These are phyloP conservation scores for Pyrrhosoma nymphula DNA, from an alignment of 2,888 invertebrate genomes.

Conservation along the genomic window DNA sequence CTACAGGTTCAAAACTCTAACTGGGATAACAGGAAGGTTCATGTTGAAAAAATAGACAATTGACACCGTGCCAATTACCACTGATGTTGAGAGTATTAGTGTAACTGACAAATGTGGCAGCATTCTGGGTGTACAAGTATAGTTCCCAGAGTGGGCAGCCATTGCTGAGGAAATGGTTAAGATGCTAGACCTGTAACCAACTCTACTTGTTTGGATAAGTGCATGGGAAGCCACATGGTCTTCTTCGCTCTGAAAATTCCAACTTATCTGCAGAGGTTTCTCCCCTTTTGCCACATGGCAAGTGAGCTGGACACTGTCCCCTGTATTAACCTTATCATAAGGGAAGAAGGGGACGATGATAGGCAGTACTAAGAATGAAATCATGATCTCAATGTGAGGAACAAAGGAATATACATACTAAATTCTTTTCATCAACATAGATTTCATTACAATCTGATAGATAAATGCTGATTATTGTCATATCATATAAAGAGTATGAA, in stretches of 20 bases:
- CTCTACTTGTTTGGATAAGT: conserved; percentile 75
- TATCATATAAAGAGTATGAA: background rate
- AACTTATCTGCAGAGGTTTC: conserved; percentile 77
- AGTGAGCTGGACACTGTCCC: conserved; percentile 73
- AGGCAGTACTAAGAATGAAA: conserved; percentile 72
- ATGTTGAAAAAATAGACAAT: background rate
- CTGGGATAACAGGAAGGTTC: background rate
- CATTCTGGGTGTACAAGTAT: conserved; percentile 87
- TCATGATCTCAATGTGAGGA: background rate
- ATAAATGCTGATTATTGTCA: background rate
- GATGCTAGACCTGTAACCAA: conserved; percentile 74
- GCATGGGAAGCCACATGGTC: conserved; percentile 73
- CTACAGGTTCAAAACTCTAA: background rate
- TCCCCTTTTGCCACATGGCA: conserved; percentile 75
- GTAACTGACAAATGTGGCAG: conserved; percentile 85
- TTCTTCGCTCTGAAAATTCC: conserved; percentile 83
- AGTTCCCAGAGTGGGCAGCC: conserved; percentile 86
- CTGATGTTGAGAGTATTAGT: conserved; percentile 86
- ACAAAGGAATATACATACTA: background rate
- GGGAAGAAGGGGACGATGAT: conserved; percentile 72
- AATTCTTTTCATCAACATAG: background rate
- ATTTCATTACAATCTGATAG: background rate
- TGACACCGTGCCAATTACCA: conserved; percentile 78
- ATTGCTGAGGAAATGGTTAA: conserved; percentile 84
- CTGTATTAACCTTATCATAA: conserved; percentile 73